phyloP scores from a whole-genome alignment of 2,888 invertebrate genomes.

The Ganaspis brasiliensis region DNA sequence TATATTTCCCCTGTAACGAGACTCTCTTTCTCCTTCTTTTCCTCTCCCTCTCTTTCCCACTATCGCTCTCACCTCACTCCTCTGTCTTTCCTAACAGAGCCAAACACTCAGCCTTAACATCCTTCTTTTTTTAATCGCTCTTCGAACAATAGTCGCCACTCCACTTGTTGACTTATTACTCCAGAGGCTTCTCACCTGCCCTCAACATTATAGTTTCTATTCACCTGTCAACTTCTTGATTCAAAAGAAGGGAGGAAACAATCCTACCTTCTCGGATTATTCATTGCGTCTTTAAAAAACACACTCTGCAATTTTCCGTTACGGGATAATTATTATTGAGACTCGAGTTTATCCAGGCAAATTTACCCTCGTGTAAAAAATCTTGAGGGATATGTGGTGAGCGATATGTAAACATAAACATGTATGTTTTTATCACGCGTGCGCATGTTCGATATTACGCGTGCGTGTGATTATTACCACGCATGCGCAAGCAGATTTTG shows the following conservation, averaged over 20 bases:
- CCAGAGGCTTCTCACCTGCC: constrained; percentile 33
- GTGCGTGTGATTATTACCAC: too few species aligned
- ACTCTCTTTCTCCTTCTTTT: constrained; percentile 55
- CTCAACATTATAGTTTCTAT: constrained; percentile 3
- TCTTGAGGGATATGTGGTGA: too few species aligned
- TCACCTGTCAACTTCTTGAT: constrained; percentile 21
- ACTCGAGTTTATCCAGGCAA: too few species aligned
- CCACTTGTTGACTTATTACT: constrained; percentile 35
- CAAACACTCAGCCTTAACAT: constrained; percentile 1
- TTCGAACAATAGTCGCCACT: constrained; percentile 35
- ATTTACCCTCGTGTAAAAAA: too few species aligned
- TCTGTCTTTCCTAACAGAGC: neutral
- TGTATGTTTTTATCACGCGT: too few species aligned
- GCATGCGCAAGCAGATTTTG: too few species aligned
- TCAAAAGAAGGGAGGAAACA: constrained; percentile 26
- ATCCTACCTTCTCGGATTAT: constrained; percentile 1
- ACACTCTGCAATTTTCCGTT: constrained; percentile 2
- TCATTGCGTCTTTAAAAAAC: constrained; percentile 1
- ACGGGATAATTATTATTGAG: too few species aligned
- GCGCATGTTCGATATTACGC: too few species aligned
- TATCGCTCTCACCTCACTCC: neutral
- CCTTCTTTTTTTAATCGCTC: constrained; percentile 17
- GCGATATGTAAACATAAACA: too few species aligned
- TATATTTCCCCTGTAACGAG: constrained; percentile 73
- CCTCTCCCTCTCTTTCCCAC: constrained; percentile 47